phyloP scores from a whole-genome alignment of 2,113 vertebrate genomes.

The Benitochromis conjunctus region DNA sequence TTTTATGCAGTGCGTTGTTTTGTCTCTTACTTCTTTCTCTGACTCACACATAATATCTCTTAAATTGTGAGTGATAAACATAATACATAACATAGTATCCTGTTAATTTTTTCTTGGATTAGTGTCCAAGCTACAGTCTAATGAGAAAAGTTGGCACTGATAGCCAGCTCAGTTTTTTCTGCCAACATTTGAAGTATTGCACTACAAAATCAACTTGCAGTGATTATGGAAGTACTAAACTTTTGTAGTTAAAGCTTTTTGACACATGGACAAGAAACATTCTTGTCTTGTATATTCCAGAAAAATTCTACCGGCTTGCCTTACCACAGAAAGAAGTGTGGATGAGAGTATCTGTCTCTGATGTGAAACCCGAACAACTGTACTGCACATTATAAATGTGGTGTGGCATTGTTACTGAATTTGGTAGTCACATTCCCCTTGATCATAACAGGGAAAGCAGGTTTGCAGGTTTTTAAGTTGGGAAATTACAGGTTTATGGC shows the following conservation, averaged over 20 bases:
- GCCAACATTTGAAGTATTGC: neutral
- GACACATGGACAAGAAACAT: neutral
- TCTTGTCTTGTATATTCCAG: neutral
- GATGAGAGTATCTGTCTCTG: neutral
- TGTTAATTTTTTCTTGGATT: neutral
- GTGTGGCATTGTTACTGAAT: accelerated
- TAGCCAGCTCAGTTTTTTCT: neutral
- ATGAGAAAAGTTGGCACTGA: neutral
- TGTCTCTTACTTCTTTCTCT: neutral
- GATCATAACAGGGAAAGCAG: accelerated
- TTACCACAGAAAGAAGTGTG: neutral
- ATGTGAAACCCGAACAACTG: neutral
- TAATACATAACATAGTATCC: neutral
- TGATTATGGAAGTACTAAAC: neutral
- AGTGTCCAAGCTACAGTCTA: neutral
- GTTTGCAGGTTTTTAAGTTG: neutral
- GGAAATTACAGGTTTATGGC: neutral
- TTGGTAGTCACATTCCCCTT: neutral
- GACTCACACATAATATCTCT: neutral
- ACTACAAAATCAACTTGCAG: neutral
- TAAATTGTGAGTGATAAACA: neutral
- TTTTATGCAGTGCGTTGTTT: neutral
- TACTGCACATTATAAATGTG: neutral
- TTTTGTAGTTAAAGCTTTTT: neutral
- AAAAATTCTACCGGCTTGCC: accelerated